A percentile compares a stretch with the other conserved stretches of the same genome.
phyloP scores from a whole-genome alignment of 2,888 invertebrate genomes.

The Patella pellucida region DNA sequence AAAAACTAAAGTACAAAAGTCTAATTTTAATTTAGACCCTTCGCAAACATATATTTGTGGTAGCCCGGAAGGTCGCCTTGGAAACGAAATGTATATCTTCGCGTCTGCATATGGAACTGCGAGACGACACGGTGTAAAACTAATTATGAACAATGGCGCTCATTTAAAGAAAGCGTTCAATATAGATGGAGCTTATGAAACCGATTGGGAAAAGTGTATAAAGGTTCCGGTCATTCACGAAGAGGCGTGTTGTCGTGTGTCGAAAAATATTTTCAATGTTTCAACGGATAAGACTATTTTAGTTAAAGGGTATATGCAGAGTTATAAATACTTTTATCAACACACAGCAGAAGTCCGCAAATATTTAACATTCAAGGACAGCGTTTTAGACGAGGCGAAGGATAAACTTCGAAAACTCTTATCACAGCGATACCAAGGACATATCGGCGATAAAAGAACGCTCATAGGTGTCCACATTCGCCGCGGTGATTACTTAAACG shows the following conservation, averaged over 20 bases:
- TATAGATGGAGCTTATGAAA: background rate
- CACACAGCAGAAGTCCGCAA: background rate
- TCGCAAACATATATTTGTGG: background rate
- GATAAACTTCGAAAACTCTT: background rate
- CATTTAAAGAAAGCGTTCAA: background rate
- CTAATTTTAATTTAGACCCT: too few relatives aligned
- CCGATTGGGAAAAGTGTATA: background rate
- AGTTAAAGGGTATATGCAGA: background rate
- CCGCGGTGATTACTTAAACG: background rate
- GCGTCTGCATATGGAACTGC: background rate
- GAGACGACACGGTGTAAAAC: background rate
- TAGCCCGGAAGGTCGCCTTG: background rate
- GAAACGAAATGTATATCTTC: background rate
- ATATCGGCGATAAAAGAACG: background rate
- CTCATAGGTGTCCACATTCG: background rate
- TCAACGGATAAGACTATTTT: background rate
- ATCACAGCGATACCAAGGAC: background rate
- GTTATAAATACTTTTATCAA: background rate
- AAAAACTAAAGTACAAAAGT: too few relatives aligned
- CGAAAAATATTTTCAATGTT: background rate
- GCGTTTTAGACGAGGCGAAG: background rate
- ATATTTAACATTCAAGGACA: background rate
- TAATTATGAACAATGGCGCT: background rate
- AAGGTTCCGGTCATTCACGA: background rate
- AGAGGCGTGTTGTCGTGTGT: background rate